phyloP scores from a whole-genome alignment of 2,888 invertebrate species.

The Sinopyrophorus schimmeli region DNA sequence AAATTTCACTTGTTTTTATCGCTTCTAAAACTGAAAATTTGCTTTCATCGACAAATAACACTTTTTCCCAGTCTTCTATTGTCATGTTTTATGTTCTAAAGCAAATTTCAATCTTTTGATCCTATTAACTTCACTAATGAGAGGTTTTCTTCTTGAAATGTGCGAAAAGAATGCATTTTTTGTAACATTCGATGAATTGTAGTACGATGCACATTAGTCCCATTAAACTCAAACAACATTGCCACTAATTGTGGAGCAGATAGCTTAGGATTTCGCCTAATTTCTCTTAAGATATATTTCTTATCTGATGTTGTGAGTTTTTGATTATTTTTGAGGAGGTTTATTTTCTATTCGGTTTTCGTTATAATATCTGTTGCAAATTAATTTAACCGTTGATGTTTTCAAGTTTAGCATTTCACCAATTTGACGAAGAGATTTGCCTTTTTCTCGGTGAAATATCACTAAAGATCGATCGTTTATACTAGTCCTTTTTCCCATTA shows the following conservation, averaged over 20 bases:
- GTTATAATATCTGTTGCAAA: not conserved
- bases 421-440: not conserved
- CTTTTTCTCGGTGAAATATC: not conserved
- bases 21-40: conserved; percentile 13
- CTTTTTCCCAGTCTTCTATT: not conserved
- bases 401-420: not conserved
- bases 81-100: not conserved
- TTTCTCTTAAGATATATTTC: no score
- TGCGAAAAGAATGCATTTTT: not conserved
- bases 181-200: not conserved
- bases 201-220: not conserved
- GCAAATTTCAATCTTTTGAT: not conserved
- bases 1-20: no score
- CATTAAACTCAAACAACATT: not conserved
- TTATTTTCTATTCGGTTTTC: not conserved
- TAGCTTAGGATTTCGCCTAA: not conserved
- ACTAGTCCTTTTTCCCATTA: not conserved
- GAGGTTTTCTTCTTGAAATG: not conserved
- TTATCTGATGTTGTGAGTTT: no score
- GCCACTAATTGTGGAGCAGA: not conserved
- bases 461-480: not conserved
- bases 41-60: conserved; percentile 6
- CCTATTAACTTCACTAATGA: not conserved
- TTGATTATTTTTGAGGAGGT: not conserved
- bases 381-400: not conserved